These are phyloP conservation scores for Folsomia candida DNA, from an alignment of 2,888 invertebrate species.

Conservation along the genomic window DNA sequence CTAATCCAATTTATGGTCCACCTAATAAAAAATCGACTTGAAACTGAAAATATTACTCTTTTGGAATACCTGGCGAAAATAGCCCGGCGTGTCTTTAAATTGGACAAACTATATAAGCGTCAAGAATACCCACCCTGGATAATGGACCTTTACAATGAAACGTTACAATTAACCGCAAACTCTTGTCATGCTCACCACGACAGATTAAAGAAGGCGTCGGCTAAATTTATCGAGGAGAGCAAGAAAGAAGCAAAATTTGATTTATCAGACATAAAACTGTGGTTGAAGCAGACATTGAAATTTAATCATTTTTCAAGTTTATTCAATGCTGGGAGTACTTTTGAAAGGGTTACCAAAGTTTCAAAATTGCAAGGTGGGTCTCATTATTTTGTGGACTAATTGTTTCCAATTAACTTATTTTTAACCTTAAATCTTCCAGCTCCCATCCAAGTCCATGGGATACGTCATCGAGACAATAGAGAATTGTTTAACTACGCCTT, in stretches of 20 bases:
- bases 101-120: background rate
- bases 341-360: no score
- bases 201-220: background rate
- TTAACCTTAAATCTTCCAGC: no score
- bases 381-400: no score
- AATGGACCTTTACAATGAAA: background rate
- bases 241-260: background rate
- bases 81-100: slow-evolving; percentile 10
- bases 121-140: background rate
- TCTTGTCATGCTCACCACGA: background rate
- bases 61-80: slow-evolving; percentile 18
- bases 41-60: background rate
- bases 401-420: no score
- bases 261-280: background rate
- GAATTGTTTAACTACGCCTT: background rate
- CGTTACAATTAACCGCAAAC: background rate
- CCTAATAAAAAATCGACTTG: slow-evolving; percentile 1
- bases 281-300: no score
- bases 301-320: no score
- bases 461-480: background rate
- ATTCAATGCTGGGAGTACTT: no score
- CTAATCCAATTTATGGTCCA: slow-evolving; percentile 11
- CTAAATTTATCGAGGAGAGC: background rate
- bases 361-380: no score
- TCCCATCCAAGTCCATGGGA: no score